Percentiles rank a stretch among this genome's conserved stretches.
Conservation (phyloP, 2,888 invertebrate species). For the Eurois occulta region DNA sequence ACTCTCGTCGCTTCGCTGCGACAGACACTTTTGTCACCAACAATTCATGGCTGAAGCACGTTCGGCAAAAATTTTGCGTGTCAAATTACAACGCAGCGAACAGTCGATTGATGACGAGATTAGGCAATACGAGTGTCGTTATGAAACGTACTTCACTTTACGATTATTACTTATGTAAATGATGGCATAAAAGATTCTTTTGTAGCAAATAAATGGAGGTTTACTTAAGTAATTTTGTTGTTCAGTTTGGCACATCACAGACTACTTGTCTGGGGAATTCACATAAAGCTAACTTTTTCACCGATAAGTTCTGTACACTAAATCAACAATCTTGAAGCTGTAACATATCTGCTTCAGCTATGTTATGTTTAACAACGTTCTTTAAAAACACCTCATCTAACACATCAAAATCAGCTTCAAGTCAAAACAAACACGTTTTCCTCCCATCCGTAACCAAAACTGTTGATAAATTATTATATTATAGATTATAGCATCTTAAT, state of each 20-base stretch:
- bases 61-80: slow-evolving; percentile 87
- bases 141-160: slow-evolving; percentile 74
- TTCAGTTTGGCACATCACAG: slow-evolving; percentile 45
- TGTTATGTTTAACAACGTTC: no score
- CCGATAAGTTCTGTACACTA: neutral
- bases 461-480: slow-evolving; percentile 65
- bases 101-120: slow-evolving; percentile 82
- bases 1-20: slow-evolving; percentile 85
- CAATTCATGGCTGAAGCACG: slow-evolving; percentile 88
- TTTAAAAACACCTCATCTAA: neutral
- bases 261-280: slow-evolving; percentile 41
- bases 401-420: neutral
- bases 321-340: slow-evolving; percentile 10
- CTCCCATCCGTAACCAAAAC: slow-evolving; percentile 17
- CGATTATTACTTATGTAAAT: slow-evolving; percentile 73
- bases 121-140: slow-evolving; percentile 77
- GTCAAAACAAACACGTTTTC: slow-evolving; percentile 30
- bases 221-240: slow-evolving; percentile 66
- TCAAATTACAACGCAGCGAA: slow-evolving; percentile 82
- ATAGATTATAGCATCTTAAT: slow-evolving; percentile 76
- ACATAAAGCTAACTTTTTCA: slow-evolving; percentile 33
- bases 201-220: slow-evolving; percentile 65
- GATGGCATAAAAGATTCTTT: slow-evolving; percentile 66
- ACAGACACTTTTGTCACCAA: slow-evolving; percentile 89
- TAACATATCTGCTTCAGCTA: no score